These are phyloP conservation scores for Caenorhabditis sp. DNA, from an alignment of 2,888 invertebrate genomes.

Conservation along the genomic window DNA sequence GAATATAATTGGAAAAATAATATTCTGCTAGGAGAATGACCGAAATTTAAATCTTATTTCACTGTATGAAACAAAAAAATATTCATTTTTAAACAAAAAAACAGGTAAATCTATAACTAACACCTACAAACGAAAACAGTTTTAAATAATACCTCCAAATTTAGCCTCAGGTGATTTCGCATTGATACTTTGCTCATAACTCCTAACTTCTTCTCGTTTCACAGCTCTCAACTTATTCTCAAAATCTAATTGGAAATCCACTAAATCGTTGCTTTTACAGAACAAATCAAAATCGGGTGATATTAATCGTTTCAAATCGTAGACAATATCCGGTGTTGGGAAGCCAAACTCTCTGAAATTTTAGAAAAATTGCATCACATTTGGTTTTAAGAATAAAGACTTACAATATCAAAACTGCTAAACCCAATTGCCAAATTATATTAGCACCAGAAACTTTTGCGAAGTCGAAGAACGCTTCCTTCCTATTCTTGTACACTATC, in stretches of 20 bases:
- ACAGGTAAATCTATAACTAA: neutral
- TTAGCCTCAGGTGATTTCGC: constrained; percentile 51
- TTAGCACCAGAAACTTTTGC: constrained; percentile 54
- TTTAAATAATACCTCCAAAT: constrained; percentile 48
- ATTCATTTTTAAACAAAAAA: constrained; percentile 10
- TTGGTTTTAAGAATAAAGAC: constrained; percentile 11
- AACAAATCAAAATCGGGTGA: constrained; percentile 60
- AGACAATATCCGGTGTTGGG: constrained; percentile 59
- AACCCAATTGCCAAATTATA: constrained; percentile 46
- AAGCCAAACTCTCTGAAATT: constrained; percentile 59
- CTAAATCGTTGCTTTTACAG: constrained; percentile 47
- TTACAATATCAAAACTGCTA: constrained; percentile 48
- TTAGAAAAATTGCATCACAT: neutral
- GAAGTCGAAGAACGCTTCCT: constrained; percentile 53
- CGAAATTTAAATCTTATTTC: neutral
- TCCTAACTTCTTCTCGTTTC: constrained; percentile 39
- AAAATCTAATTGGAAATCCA: constrained; percentile 51
- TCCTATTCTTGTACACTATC: constrained; percentile 41
- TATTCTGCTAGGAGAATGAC: neutral
- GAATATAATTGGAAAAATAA: no score
- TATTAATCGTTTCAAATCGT: constrained; percentile 51
- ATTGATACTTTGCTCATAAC: constrained; percentile 33
- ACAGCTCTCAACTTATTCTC: constrained; percentile 50
- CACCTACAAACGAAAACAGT: neutral
- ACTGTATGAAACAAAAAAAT: neutral